A percentile compares a stretch with the other conserved stretches of the same genome.
phyloP scores from a whole-genome alignment of 92 coral and sea anemone genomes.

The Parazoanthus atlanticus region DNA sequence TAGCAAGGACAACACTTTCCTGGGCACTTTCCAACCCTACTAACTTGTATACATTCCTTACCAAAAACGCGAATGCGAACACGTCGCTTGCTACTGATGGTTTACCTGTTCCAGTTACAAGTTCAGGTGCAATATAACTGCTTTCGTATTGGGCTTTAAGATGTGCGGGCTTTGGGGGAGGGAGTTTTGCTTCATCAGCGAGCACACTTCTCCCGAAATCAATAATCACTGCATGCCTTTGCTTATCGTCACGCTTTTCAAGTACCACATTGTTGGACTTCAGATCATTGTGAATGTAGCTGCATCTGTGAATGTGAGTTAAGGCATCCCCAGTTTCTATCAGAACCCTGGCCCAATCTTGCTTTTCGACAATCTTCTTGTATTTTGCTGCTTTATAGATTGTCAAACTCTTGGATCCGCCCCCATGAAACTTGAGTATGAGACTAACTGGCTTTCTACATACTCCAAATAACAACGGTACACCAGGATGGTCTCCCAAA shows the following conservation, averaged over 20 bases:
- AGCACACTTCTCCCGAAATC: constrained; percentile 16
- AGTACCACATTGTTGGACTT: no score
- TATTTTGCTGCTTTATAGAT: constrained; percentile 46
- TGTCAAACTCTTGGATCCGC: constrained; percentile 24
- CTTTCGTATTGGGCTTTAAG: constrained; percentile 8
- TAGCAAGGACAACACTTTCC: no score
- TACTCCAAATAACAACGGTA: constrained; percentile 51
- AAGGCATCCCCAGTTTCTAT: constrained; percentile 33
- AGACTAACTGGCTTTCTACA: constrained; percentile 24
- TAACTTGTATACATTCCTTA: constrained; percentile 2
- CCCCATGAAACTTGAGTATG: constrained; percentile 52
- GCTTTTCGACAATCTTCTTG: neutral
- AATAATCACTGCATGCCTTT: no score
- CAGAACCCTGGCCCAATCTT: constrained; percentile 41
- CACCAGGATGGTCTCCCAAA: constrained; percentile 52
- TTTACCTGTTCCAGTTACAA: constrained; percentile 33
- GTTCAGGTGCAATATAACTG: constrained; percentile 44
- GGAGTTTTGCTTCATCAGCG: constrained; percentile 22
- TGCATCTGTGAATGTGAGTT: no score
- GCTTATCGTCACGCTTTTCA: no score
- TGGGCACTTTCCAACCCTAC: constrained; percentile 6
- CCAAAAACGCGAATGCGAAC: constrained; percentile 29
- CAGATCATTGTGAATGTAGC: no score
- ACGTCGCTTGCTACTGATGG: constrained; percentile 31
- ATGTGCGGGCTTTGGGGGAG: constrained; percentile 20